Conservation (phyloP, 2,797 vertebrate species). For the Poliocrania exsul region DNA sequence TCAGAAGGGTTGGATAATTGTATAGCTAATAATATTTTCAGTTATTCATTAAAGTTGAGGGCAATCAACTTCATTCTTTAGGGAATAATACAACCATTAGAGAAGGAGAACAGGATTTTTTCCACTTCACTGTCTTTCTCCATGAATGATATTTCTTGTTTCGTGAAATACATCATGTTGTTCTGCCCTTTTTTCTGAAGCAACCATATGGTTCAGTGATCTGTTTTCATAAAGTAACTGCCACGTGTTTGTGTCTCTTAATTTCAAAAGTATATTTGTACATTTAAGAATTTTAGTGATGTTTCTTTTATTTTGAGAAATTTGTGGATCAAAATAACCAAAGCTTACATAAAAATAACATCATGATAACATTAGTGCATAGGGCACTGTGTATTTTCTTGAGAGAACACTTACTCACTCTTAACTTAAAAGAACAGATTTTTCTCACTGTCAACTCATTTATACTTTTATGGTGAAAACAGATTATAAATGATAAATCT, state of each 20-base stretch:
- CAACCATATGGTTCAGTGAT: background rate
- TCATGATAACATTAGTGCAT: background rate
- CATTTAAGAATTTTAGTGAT: background rate
- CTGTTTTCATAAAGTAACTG: background rate
- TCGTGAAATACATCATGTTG: background rate
- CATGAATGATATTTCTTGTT: background rate
- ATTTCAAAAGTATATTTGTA: background rate
- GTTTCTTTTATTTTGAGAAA: background rate
- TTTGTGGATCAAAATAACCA: background rate
- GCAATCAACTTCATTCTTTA: background rate
- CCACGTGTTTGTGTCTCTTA: background rate
- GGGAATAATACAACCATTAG: background rate
- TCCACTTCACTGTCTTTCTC: background rate
- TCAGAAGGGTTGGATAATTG: background rate
- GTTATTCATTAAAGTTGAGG: background rate
- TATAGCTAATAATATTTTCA: background rate
- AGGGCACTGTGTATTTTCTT: background rate
- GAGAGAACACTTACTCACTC: background rate
- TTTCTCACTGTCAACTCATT: background rate
- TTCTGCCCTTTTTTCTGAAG: background rate
- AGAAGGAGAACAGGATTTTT: background rate
- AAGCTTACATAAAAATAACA: background rate
- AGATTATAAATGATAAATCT: background rate
- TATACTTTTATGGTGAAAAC: background rate
- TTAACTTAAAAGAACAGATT: background rate